phyloP scores from a whole-genome alignment of 2,113 vertebrate species.

The Dunckerocampus dactyliophorus region DNA sequence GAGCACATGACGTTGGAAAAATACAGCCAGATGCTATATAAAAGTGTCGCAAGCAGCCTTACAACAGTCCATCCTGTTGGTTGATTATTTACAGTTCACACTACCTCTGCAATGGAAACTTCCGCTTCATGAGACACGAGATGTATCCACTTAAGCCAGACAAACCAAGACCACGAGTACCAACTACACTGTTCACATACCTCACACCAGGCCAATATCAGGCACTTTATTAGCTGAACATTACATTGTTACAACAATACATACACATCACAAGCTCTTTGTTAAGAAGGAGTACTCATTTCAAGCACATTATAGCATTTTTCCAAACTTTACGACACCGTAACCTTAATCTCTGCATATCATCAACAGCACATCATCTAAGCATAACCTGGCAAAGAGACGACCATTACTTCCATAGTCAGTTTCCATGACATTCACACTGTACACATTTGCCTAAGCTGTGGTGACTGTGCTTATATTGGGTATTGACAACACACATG shows the following conservation, averaged over 20 bases:
- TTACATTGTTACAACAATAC: too few species aligned
- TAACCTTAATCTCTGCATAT: too few species aligned
- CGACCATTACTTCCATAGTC: too few species aligned
- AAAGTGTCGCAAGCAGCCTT: constrained; percentile 2
- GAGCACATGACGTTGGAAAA: constrained; percentile 9
- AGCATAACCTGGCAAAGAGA: too few species aligned
- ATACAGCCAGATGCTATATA: background rate
- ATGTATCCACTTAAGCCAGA: constrained; percentile 1
- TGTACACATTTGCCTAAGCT: background rate
- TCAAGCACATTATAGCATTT: too few species aligned
- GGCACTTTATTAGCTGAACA: too few species aligned
- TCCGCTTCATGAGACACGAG: constrained; percentile 1
- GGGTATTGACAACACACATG: constrained; percentile 1
- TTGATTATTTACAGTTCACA: constrained; percentile 41
- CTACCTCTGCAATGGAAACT: constrained; percentile 26
- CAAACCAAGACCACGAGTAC: background rate
- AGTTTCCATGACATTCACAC: background rate
- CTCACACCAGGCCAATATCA: too few species aligned
- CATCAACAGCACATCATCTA: too few species aligned
- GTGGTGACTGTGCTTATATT: background rate
- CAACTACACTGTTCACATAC: too few species aligned
- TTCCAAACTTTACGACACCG: background rate
- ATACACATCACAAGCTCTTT: too few species aligned
- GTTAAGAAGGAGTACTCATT: too few species aligned
- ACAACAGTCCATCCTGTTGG: constrained; percentile 10